A percentile compares a stretch with the other conserved stretches of the same genome.
Evolutionary conservation across 2,888 invertebrate species (phyloP).

Genomic region (Chymomyza caudatula): DNA sequence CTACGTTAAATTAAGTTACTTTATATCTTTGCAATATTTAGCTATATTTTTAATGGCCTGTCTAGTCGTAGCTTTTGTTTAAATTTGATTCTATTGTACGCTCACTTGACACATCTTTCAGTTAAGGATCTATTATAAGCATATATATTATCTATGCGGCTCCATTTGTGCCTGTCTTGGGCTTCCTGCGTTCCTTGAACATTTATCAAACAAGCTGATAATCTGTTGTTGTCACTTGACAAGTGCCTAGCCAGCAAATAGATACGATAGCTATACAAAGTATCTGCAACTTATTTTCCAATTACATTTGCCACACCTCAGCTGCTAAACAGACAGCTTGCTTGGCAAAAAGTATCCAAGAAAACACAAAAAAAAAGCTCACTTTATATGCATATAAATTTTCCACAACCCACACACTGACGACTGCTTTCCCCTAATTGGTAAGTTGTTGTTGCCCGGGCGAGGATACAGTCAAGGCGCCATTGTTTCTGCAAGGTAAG

Average conservation of each 20-base stretch:
- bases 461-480: slow-evolving; percentile 10
- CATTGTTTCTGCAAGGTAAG: slow-evolving; percentile 25
- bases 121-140: background rate
- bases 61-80: background rate
- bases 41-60: background rate
- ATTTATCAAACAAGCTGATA: background rate
- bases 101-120: background rate
- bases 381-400: slow-evolving; percentile 26
- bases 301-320: slow-evolving; percentile 27
- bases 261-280: slow-evolving; percentile 19
- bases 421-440: background rate
- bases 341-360: slow-evolving; percentile 8
- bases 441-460: background rate
- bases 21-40: background rate
- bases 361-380: background rate
- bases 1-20: slow-evolving; percentile 26
- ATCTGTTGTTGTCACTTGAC: background rate
- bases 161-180: background rate
- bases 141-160: background rate
- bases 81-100: background rate
- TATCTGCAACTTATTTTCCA: slow-evolving; percentile 40
- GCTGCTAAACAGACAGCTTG: slow-evolving; percentile 5
- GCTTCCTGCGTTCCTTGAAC: background rate
- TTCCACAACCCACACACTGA: slow-evolving; percentile 8
- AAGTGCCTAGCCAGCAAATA: background rate